Evolutionary conservation across 2,113 vertebrate species (phyloP).

Genomic region (Chaetura pelagica): DNA sequence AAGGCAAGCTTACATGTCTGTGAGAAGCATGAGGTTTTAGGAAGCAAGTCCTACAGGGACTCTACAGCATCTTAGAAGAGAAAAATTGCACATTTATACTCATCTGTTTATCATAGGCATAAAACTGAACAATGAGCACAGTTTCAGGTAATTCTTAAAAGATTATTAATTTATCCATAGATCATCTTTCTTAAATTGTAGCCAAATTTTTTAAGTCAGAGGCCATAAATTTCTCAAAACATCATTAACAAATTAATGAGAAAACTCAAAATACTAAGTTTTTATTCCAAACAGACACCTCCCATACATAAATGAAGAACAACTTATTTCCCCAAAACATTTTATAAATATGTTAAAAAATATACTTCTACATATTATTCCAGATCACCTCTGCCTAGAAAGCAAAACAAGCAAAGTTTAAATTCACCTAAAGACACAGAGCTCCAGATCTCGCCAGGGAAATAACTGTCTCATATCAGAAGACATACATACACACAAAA

Average conservation of each 20-base stretch:
- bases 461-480: neutral
- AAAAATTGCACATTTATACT: neutral
- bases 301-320: neutral
- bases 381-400: neutral
- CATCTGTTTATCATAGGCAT: neutral
- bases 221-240: neutral
- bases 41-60: neutral
- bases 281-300: neutral
- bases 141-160: neutral
- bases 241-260: neutral
- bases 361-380: neutral
- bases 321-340: neutral
- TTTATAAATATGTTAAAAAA: neutral
- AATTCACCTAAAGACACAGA: neutral
- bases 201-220: neutral
- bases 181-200: neutral
- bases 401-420: neutral
- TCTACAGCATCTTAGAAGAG: neutral
- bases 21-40: neutral
- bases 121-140: neutral
- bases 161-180: neutral
- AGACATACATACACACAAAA: rapidly evolving
- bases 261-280: neutral
- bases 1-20: neutral
- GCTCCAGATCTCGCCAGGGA: neutral